phyloP scores from a whole-genome alignment of 2,113 vertebrate genomes.

The Epinephelus lanceolatus region DNA sequence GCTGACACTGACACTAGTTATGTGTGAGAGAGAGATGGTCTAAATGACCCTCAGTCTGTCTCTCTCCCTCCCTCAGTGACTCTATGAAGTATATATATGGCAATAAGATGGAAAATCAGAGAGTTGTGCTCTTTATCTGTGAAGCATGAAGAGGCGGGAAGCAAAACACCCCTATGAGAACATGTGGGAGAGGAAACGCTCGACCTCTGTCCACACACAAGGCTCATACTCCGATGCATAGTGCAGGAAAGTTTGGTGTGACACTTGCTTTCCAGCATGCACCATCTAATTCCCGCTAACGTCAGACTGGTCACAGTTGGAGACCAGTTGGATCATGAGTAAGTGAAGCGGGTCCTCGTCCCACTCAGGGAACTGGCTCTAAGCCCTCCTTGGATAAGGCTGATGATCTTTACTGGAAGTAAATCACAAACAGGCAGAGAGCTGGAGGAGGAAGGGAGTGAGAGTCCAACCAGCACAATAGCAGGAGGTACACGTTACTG shows the following conservation, averaged over 20 bases:
- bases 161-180: constrained; percentile 32
- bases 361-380: constrained; percentile 23
- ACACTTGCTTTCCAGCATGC: constrained; percentile 48
- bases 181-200: constrained; percentile 43
- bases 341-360: background rate
- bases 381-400: constrained; percentile 17
- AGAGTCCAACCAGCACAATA: constrained; percentile 54
- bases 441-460: constrained; percentile 59
- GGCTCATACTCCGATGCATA: constrained; percentile 4
- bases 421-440: constrained; percentile 48
- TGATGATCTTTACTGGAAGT: constrained; percentile 62
- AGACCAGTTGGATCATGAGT: constrained; percentile 21
- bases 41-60: constrained; percentile 49
- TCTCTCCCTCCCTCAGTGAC: constrained; percentile 49
- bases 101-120: constrained; percentile 59
- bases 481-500: constrained; percentile 55
- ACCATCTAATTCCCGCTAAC: background rate
- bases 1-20: constrained; percentile 50
- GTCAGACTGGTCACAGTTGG: constrained; percentile 28
- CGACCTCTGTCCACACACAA: constrained; percentile 15
- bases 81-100: constrained; percentile 70
- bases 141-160: constrained; percentile 19
- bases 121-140: constrained; percentile 39
- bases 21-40: constrained; percentile 57
- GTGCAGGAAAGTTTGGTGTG: constrained; percentile 19